Evolutionary conservation across 2,113 vertebrate genomes (phyloP), one percentile per base, ranked within the genome.

Genomic region (Saguinus midas): DNA sequence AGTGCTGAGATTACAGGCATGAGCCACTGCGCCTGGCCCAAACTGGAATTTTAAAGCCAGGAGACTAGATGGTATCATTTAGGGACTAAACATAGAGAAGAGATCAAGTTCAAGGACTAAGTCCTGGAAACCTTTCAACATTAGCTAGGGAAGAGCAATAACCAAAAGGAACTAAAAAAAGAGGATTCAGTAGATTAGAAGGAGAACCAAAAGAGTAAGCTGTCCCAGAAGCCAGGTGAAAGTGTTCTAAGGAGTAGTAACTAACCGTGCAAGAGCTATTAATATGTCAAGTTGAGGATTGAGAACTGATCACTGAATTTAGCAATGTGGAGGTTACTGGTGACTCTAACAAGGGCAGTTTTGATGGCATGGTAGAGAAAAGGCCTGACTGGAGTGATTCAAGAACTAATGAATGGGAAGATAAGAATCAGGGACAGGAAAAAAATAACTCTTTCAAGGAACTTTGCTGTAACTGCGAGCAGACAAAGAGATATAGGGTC

Each of bases 41-140:
- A 57, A n/a, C 43, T 90, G 14, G 29, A 82, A 23, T 87, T 94
- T 90, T 40, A 90, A 94, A 96, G 43, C 21, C 70, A 90, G 35
- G 29, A 87, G 91, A 90, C 27, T 61, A 25, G 10, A 9, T 86
- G 58, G 37, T 45, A 40, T 70, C 55, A 55, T 45, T 94, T 76
- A 83, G 12, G n/a, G 48, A 68, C 29, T 80, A 79, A 95, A 83
- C 37, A 87, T 14, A 79, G 55, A 76, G 37, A 66, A 79, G 48
- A 95, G 75, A 90, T 66, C 29, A 95, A 90, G 20, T n/a, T 40
- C 72, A 64, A 66, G 57, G 73, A 55, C 35, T 76, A 82, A 92
- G 43, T 20, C 79, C 27, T 87, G 20, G 76, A 93, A 94, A 87
- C 5, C 5, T 72, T 90, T n/a, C 80, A 78, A 86, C 20, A 50